Evolutionary conservation across 2,888 invertebrate species (phyloP), one percentile per base, ranked within the genome.

Genomic region (Drosophila subquinaria): DNA sequence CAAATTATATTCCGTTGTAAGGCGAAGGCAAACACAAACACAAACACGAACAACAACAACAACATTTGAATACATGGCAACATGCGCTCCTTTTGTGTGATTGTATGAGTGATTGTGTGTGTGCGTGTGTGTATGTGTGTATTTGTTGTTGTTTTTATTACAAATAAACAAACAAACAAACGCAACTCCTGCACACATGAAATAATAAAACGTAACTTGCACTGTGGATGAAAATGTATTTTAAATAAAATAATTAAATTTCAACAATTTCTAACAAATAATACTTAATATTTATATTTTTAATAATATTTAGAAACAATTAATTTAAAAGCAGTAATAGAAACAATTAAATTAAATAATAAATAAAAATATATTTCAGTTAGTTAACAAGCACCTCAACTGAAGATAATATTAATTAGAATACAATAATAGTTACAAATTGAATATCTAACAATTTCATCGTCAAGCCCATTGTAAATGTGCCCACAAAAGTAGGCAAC

Each of bases 1-100:
- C 81, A 88, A 88, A 88, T 88, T 84, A 86, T 84, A 86, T 84
- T 86, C 81, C 79, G 87, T 83, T 86, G 87, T 88, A 81, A 69
- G 75, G 75, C 69, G 67, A 67, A 73, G 30, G 72, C 65, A 79
- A 77, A 79, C 55, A 76, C 73, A 83, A 75, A 75, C n/a, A 59
- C 23, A 27, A 42, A 48, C 11, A 45, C 0, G 1, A 20, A 20
- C 20, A 20, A 23, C 4, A 40, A 20, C n/a, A 42, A 52, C 11
- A 59, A 63, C 45, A 61, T 48, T 38, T 55, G 76, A 60, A 71
- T 72, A 71, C 66, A 70, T 63, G 45, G 53, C 68, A 73, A 73
- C 73, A 67, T 52, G 57, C 48, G 40, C 45, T 52, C 15, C 5
- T 57, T 38, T 53, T 66, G 66, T 59, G 66, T 62, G 57, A 69